phyloP scores from a whole-genome alignment of 1,140 invertebrate species.

The Rhagoletis zephyria region DNA sequence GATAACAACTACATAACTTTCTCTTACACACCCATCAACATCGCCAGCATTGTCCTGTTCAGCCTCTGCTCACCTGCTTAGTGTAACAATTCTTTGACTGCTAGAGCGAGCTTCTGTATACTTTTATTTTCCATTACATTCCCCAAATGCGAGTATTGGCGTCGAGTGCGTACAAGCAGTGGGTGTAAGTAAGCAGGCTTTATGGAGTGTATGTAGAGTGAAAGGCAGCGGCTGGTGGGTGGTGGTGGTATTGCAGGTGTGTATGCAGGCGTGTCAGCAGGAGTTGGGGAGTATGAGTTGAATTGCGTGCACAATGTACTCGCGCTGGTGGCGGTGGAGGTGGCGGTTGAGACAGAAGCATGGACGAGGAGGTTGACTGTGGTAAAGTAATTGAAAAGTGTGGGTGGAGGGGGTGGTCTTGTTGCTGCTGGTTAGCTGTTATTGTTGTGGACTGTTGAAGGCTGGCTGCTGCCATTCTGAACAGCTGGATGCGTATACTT shows the following conservation, averaged over 20 bases:
- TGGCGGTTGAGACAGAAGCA: neutral
- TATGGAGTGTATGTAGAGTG: neutral
- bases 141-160: neutral
- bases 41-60: too few relatives aligned
- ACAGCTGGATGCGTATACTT: neutral
- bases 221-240: neutral
- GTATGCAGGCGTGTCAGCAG: slow-evolving; percentile 9
- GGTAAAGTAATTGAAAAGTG: slow-evolving; percentile 31
- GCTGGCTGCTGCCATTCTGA: neutral
- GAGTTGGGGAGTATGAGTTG: neutral
- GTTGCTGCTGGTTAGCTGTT: neutral
- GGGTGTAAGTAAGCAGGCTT: neutral
- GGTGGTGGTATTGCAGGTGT: slow-evolving; percentile 28
- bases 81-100: slow-evolving; percentile 8
- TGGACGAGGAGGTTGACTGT: neutral
- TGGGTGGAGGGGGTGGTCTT: neutral
- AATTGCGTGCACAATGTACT: neutral
- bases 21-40: too few relatives aligned
- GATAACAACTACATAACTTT: too few relatives aligned
- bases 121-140: slow-evolving; percentile 6
- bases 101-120: neutral
- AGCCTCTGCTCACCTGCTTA: neutral
- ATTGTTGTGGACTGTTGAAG: neutral
- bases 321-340: neutral
- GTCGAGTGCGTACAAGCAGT: neutral